Evolutionary conservation across 2,888 invertebrate species (phyloP).

Genomic region (Lochmaea crataegi): DNA sequence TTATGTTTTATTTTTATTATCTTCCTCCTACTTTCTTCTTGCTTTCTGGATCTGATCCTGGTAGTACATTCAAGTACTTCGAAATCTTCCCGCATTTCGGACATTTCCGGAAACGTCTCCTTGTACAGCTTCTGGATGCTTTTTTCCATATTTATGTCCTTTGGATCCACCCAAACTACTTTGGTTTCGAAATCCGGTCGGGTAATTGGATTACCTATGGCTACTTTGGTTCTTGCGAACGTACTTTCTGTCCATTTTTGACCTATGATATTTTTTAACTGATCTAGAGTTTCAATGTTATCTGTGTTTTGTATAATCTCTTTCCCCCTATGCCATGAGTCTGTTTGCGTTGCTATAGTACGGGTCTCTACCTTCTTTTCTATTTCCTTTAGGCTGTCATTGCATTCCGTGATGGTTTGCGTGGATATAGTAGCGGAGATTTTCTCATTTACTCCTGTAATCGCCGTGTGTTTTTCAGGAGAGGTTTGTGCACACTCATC

Average conservation of each 20-base stretch:
- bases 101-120: constrained; percentile 18
- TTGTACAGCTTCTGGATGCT: constrained; percentile 23
- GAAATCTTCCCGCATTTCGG: constrained; percentile 1
- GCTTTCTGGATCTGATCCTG: constrained; percentile 5
- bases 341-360: too few relatives aligned
- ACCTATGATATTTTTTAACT: too few relatives aligned
- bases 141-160: constrained; percentile 20
- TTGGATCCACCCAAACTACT: constrained; percentile 20
- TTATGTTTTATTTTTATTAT: constrained; percentile 15
- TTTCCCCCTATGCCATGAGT: too few relatives aligned
- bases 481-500: too few relatives aligned
- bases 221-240: not conserved
- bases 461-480: too few relatives aligned
- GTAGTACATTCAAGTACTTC: constrained; percentile 24
- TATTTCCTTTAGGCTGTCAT: too few relatives aligned
- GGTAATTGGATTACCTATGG: constrained; percentile 9
- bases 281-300: too few relatives aligned
- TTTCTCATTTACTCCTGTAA: too few relatives aligned
- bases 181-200: not conserved
- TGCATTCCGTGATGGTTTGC: too few relatives aligned
- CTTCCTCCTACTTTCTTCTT: not conserved
- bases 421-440: too few relatives aligned
- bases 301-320: too few relatives aligned
- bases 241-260: not conserved
- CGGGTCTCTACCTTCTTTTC: too few relatives aligned